These are phyloP conservation scores for Hyperopisus bebe DNA, from an alignment of 2,113 vertebrate genomes.

Conservation along the genomic window DNA sequence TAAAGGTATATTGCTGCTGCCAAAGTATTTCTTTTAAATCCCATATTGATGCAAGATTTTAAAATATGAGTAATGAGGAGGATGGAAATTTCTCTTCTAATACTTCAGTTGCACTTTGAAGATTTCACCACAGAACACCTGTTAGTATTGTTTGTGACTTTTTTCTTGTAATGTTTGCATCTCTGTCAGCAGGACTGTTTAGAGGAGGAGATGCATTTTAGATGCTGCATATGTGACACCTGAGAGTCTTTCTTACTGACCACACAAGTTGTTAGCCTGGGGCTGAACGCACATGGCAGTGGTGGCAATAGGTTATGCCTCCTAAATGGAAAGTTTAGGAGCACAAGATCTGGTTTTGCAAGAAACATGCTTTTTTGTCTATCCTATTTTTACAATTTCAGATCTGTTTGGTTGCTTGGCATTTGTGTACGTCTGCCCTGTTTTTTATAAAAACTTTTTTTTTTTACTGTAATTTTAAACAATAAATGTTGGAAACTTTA, in stretches of 20 bases:
- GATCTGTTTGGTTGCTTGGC: background rate
- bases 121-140: background rate
- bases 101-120: background rate
- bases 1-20: background rate
- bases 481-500: background rate
- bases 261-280: background rate
- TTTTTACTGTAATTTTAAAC: conserved; percentile 2
- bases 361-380: background rate
- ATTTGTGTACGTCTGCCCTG: background rate
- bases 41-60: background rate
- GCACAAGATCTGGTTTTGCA: background rate
- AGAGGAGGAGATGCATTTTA: background rate
- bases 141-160: background rate
- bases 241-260: background rate
- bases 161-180: background rate
- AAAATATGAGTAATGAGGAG: background rate
- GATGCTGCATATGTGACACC: background rate
- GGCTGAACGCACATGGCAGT: too few species aligned
- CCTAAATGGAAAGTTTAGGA: background rate
- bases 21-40: background rate
- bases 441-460: background rate
- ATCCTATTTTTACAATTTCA: background rate
- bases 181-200: background rate
- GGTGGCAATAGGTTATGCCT: background rate
- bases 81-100: background rate